Evolutionary conservation across 2,113 vertebrate species (phyloP).

Genomic region (Paracanthobrama guichenoti): DNA sequence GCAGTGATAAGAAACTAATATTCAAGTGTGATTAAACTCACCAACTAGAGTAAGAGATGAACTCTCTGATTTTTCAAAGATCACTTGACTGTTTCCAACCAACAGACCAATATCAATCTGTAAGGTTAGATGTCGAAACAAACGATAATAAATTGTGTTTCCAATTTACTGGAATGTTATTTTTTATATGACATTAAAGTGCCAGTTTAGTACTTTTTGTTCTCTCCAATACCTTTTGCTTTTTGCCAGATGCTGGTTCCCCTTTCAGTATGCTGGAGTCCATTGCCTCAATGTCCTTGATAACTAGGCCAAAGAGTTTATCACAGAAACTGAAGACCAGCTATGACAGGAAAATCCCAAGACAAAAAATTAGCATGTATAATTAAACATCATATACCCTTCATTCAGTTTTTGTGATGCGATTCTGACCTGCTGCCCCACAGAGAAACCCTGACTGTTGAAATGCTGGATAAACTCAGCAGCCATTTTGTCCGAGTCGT

Average conservation of each 20-base stretch:
- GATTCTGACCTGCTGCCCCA: constrained; percentile 86
- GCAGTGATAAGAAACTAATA: background rate
- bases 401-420: background rate
- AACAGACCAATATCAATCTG: constrained; percentile 93
- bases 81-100: constrained; percentile 95
- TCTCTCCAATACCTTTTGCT: constrained; percentile 83
- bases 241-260: constrained; percentile 84
- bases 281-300: constrained; percentile 97
- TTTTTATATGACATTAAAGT: background rate
- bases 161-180: background rate
- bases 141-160: background rate
- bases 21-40: constrained; percentile 65
- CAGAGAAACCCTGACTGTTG: constrained; percentile 91
- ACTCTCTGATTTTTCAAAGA: constrained; percentile 96
- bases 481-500: constrained; percentile 97
- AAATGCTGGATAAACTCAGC: constrained; percentile 97
- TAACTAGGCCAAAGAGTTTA: constrained; percentile 91
- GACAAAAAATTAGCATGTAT: background rate
- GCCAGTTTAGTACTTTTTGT: background rate
- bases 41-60: constrained; percentile 93
- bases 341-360: constrained; percentile 68
- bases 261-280: constrained; percentile 94
- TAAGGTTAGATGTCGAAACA: background rate
- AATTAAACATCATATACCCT: background rate
- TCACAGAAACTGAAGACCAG: constrained; percentile 96